Evolutionary conservation across 2,113 vertebrate species (phyloP).

Genomic region (Acanthochromis polyacanthus): DNA sequence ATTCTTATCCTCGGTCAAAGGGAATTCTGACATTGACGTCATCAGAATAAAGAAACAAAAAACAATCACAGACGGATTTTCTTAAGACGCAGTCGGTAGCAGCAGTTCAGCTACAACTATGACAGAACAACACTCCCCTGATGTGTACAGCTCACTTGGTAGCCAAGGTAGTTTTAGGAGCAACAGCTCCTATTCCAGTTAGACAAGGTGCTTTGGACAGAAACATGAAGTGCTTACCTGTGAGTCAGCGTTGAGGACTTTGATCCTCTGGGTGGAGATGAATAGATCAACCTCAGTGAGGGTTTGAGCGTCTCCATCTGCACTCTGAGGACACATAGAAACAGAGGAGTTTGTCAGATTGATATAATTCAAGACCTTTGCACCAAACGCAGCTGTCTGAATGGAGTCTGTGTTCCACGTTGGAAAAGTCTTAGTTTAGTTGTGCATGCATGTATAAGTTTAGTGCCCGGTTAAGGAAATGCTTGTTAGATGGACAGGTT

Average conservation of each 20-base stretch:
- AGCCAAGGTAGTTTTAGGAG: background rate
- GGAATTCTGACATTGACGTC: conserved; percentile 38
- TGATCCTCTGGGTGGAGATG: conserved; percentile 97
- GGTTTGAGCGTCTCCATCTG: conserved; percentile 92
- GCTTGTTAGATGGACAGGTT: conserved; percentile 53
- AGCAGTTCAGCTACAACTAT: conserved; percentile 43
- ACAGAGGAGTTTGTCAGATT: conserved; percentile 23
- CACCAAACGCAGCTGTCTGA: conserved; percentile 13
- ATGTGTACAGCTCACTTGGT: background rate
- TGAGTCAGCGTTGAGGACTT: conserved; percentile 96
- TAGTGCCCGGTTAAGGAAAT: conserved; percentile 26
- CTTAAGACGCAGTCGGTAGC: conserved; percentile 29
- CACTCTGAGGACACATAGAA: conserved; percentile 80
- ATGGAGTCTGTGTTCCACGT: conserved; percentile 21
- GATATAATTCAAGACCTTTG: background rate
- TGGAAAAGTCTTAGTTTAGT: background rate
- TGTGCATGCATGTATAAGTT: conserved; percentile 42
- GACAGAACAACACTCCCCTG: conserved; percentile 4
- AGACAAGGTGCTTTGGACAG: background rate
- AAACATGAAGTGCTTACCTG: conserved; percentile 86
- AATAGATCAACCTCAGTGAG: conserved; percentile 96
- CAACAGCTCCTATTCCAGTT: conserved; percentile 12
- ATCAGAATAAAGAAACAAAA: conserved; percentile 46
- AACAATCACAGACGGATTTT: conserved; percentile 26
- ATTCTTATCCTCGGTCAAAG: conserved; percentile 24